These are phyloP conservation scores for Pterocles orientalis DNA, from an alignment of 2,113 vertebrate species.

Conservation along the genomic window DNA sequence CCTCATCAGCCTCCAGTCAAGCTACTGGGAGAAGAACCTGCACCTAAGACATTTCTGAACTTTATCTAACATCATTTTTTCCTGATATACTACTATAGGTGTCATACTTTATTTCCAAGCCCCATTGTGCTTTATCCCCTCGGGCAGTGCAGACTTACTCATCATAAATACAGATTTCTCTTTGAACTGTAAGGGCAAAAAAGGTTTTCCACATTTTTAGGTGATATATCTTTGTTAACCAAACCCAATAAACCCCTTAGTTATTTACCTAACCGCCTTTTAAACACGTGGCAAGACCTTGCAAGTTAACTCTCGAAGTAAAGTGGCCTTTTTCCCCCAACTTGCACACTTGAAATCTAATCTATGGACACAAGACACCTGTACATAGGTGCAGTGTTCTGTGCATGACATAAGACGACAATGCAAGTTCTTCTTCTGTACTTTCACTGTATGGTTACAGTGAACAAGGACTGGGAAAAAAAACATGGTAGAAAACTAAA, in stretches of 20 bases:
- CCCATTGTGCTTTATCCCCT: slow-evolving; percentile 4
- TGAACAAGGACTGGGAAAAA: not conserved
- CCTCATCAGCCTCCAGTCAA: not conserved
- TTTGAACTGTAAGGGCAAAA: slow-evolving; percentile 39
- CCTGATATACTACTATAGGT: not conserved
- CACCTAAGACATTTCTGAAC: slow-evolving; percentile 3
- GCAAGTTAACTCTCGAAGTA: not conserved
- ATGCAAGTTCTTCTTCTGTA: not conserved
- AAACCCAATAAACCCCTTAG: slow-evolving; percentile 7
- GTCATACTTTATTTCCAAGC: slow-evolving; percentile 16
- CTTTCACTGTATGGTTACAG: not conserved
- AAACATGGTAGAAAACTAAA: not conserved
- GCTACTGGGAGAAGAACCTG: not conserved
- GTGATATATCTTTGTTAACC: slow-evolving; percentile 18
- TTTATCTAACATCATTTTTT: not conserved
- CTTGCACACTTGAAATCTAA: not conserved
- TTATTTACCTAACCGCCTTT: slow-evolving; percentile 46
- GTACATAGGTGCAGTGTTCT: fast-evolving
- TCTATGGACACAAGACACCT: not conserved
- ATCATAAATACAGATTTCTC: slow-evolving; percentile 24
- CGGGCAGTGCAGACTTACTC: not conserved
- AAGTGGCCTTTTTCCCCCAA: fast-evolving
- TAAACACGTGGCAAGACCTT: not conserved
- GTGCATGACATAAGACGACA: not conserved
- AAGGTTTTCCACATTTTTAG: slow-evolving; percentile 11